A percentile compares a stretch with the other conserved stretches of the same genome.
phyloP scores from a whole-genome alignment of 2,797 vertebrate genomes.

The Enteromius afrohamiltoni region DNA sequence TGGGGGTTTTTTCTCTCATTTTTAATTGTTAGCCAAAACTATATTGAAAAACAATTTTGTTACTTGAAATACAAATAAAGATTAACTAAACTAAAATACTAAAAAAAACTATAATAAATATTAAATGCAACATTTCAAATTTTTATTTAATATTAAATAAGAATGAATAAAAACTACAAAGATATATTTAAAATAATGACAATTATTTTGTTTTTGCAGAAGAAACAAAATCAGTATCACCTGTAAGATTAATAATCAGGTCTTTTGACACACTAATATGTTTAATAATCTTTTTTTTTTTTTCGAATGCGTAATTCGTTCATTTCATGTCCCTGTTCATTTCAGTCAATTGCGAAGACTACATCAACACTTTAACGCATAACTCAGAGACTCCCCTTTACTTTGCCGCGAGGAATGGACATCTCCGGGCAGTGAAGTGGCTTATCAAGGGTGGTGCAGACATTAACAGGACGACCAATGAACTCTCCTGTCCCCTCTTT shows the following conservation, averaged over 20 bases:
- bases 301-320: not conserved
- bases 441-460: slow-evolving; percentile 83
- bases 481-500: slow-evolving; percentile 86
- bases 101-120: not conserved
- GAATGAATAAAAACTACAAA: not conserved
- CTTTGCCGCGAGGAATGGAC: slow-evolving; percentile 83
- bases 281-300: not conserved
- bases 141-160: not conserved
- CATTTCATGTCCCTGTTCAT: not conserved
- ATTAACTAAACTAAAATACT: not conserved
- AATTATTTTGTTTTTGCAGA: not conserved
- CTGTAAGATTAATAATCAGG: not conserved
- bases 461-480: slow-evolving; percentile 81
- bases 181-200: not conserved
- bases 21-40: not conserved
- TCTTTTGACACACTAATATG: not conserved
- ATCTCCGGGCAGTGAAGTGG: slow-evolving; percentile 70
- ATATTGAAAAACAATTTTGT: not conserved
- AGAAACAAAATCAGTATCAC: not conserved
- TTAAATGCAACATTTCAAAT: too few relatives aligned
- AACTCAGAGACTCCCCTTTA: slow-evolving; percentile 86
- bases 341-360: slow-evolving; percentile 58
- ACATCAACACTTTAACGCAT: slow-evolving; percentile 84
- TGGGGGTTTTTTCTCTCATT: not conserved
- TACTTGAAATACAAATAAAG: not conserved